A percentile compares a stretch with the other conserved stretches of the same genome.
These are phyloP conservation scores for Morpho achilles DNA, from an alignment of 2,888 invertebrate species.

Conservation along the genomic window DNA sequence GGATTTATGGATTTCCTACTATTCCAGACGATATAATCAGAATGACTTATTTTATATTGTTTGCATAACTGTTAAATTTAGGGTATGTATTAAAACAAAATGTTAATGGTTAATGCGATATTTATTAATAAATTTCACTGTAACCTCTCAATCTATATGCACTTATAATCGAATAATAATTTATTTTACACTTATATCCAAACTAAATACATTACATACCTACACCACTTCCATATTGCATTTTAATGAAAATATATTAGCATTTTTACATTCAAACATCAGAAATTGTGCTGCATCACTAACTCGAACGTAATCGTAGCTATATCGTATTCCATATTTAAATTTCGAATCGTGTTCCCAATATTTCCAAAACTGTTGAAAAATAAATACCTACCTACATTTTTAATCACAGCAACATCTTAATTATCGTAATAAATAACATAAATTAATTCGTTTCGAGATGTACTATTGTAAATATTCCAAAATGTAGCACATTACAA, in stretches of 20 bases:
- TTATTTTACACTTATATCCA: constrained; percentile 70
- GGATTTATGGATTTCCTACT: neutral
- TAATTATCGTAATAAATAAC: constrained; percentile 60
- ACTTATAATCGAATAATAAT: constrained; percentile 71
- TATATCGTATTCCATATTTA: constrained; percentile 39
- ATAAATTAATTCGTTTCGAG: constrained; percentile 62
- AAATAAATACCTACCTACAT: constrained; percentile 53
- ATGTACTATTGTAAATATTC: constrained; percentile 42
- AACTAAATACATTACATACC: constrained; percentile 60
- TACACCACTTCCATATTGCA: constrained; percentile 68
- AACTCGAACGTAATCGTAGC: constrained; percentile 32
- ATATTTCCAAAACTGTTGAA: constrained; percentile 30
- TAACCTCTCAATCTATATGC: constrained; percentile 73
- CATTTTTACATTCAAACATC: constrained; percentile 30
- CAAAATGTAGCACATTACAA: constrained; percentile 46
- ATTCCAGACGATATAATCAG: neutral
- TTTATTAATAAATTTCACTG: constrained; percentile 78
- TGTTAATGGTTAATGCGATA: constrained; percentile 71
- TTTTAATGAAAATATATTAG: constrained; percentile 63
- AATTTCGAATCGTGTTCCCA: constrained; percentile 28
- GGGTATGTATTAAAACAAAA: constrained; percentile 30
- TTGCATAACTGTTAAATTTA: neutral
- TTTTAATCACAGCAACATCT: constrained; percentile 66
- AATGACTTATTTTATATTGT: too few species aligned
- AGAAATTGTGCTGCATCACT: constrained; percentile 43